Evolutionary conservation across 2,888 invertebrate genomes (phyloP).

Genomic region (Pinctada fucata): DNA sequence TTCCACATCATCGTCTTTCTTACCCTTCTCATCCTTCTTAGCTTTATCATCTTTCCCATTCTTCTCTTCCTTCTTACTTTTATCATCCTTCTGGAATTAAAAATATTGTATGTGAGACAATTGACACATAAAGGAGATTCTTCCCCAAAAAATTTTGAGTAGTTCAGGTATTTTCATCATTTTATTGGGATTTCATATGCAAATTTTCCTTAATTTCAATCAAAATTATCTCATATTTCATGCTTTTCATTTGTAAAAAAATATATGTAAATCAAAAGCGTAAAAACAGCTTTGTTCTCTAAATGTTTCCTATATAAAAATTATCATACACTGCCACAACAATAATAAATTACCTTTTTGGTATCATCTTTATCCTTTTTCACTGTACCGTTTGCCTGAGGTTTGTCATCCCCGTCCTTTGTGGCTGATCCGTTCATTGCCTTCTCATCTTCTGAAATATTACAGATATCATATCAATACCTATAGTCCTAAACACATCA

Average conservation of each 20-base stretch:
- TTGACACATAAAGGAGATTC: background rate
- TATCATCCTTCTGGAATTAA: background rate
- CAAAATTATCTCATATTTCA: too few species aligned
- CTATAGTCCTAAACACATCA: background rate
- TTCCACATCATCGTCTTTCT: constrained; percentile 39
- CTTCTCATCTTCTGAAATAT: constrained; percentile 2
- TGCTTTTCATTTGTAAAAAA: too few species aligned
- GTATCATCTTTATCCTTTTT: constrained; percentile 11
- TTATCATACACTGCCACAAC: too few species aligned
- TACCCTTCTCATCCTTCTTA: constrained; percentile 11
- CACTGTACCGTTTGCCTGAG: constrained; percentile 33
- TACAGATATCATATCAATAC: background rate
- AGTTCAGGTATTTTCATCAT: too few species aligned
- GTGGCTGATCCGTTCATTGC: constrained; percentile 1
- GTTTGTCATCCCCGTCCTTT: constrained; percentile 11
- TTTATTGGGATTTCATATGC: too few species aligned
- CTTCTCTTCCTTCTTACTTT: constrained; percentile 5
- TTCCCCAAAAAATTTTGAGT: background rate
- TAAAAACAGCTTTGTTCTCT: too few species aligned
- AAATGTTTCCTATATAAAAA: too few species aligned
- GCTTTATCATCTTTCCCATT: background rate
- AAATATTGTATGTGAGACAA: background rate
- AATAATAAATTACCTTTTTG: background rate
- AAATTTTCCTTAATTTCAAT: too few species aligned
- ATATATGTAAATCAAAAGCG: too few species aligned